Base-by-base conservation (phyloP, 1,140 invertebrate genomes). In the Caenorhabditis tropicalis region DNA sequence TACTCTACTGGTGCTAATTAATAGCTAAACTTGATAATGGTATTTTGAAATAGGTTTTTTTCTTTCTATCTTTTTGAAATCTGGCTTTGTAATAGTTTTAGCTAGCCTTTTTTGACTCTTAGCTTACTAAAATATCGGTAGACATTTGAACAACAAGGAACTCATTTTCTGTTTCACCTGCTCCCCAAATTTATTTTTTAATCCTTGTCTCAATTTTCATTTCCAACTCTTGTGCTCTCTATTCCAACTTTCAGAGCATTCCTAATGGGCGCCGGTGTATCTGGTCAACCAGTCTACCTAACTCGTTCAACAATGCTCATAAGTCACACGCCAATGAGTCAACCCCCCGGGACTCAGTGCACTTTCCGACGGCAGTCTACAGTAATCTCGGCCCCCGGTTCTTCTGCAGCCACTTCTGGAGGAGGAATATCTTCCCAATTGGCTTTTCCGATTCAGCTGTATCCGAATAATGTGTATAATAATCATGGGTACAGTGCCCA, bases 291-390 rank as follows among this genome's bases (percentile, higher is more conserved):
- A 24, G 65, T 74, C n/a, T 74, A 74, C 36, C 10, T 74, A 46
- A 74, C 65, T 24, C 65, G 65, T 36, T 74, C 65, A 21, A 74
- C 65, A 43, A 74, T 74, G 65, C 65, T 74, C 65, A 74, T 74
- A 43, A 74, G 65, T 24, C 65, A 74, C n/a, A 74, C 65, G 21
- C 65, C 65, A 74, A 24, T 74, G 65, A 43, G 2, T 46, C 65
- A 74, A 12, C 65, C 65, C 10, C 65, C 65, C 3, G 27, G 29
- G n/a, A 74, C 36, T 43, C 65, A 74, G 15, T 74, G 65, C 65
- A 74, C 36, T 21, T 74, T 74, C n/a, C 19, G 65, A 24, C 65
- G 65, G 1, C 65, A 74, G n/a, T 74, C 65, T 24, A 74, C 65
- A 43, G 24, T 74, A 24, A 74, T 74, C 5, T 4, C 65, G 43